Conservation (phyloP, 2,888 invertebrate species). For the Bimastos eiseni region DNA sequence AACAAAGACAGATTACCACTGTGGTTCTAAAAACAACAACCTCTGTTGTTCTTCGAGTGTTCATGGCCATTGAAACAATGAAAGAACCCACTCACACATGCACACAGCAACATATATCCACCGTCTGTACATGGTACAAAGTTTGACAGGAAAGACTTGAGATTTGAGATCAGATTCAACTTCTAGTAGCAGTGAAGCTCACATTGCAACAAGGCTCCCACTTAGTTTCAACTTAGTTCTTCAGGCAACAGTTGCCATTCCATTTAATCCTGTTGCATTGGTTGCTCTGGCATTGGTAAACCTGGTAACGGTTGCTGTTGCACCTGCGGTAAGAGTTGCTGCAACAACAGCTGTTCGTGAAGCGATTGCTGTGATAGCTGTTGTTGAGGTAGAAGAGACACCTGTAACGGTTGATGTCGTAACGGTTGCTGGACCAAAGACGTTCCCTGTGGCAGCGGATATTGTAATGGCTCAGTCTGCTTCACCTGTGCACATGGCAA, state of each 20-base stretch:
- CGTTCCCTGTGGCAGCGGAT: neutral
- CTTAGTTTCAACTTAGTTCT: neutral
- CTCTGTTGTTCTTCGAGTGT: too few relatives aligned
- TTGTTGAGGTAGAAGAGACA: neutral
- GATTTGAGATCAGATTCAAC: conserved; percentile 6
- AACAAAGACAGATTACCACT: neutral
- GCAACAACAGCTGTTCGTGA: neutral
- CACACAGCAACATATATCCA: neutral
- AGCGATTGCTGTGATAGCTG: neutral
- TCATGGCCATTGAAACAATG: neutral
- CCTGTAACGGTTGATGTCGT: neutral
- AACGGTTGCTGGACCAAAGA: neutral
- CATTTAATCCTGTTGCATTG: neutral
- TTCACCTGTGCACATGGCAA: neutral
- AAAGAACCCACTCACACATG: neutral
- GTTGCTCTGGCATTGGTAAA: neutral
- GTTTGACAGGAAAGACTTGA: conserved; percentile 13
- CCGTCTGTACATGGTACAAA: neutral
- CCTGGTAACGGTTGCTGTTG: neutral
- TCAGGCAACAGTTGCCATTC: neutral
- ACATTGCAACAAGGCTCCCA: neutral
- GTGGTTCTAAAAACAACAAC: neutral
- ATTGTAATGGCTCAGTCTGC: neutral
- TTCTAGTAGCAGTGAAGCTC: neutral
- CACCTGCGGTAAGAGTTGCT: neutral